phyloP scores from a whole-genome alignment of 2,113 vertebrate genomes.

The Cavia porcellus region DNA sequence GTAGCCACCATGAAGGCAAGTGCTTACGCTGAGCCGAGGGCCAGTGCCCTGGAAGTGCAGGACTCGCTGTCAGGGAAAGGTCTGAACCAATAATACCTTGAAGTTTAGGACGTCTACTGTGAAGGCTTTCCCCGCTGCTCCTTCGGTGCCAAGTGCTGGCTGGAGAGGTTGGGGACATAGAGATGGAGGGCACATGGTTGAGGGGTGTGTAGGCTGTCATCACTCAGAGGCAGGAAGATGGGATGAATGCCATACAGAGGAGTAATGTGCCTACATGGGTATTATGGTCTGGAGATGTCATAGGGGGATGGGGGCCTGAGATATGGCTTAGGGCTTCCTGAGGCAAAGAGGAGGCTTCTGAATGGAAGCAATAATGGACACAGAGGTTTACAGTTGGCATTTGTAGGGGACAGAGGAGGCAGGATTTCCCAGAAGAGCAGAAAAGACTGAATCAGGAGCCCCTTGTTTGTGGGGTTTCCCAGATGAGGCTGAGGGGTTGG shows the following conservation, averaged over 20 bases:
- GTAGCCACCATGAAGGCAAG: background rate
- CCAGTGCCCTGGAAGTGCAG: background rate
- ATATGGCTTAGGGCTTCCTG: background rate
- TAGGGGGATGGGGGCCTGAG: background rate
- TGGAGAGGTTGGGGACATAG: background rate
- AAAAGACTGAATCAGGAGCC: background rate
- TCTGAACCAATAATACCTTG: fast-evolving
- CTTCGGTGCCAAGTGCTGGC: background rate
- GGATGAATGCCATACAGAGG: background rate
- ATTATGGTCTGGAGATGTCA: background rate
- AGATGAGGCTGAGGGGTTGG: background rate
- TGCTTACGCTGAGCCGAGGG: background rate
- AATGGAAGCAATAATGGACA: background rate
- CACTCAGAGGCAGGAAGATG: background rate
- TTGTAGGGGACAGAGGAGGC: background rate
- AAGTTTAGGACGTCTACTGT: background rate
- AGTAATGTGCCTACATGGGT: too few species aligned
- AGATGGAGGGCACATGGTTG: fast-evolving
- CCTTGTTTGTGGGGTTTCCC: background rate
- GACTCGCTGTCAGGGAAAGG: fast-evolving
- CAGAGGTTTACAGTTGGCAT: background rate
- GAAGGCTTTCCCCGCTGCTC: fast-evolving
- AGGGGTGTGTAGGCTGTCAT: background rate
- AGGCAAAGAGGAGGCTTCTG: background rate
- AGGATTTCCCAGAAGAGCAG: background rate